These are phyloP conservation scores for Euzophera pinguis DNA, from an alignment of 2,888 invertebrate species.

Conservation along the genomic window DNA sequence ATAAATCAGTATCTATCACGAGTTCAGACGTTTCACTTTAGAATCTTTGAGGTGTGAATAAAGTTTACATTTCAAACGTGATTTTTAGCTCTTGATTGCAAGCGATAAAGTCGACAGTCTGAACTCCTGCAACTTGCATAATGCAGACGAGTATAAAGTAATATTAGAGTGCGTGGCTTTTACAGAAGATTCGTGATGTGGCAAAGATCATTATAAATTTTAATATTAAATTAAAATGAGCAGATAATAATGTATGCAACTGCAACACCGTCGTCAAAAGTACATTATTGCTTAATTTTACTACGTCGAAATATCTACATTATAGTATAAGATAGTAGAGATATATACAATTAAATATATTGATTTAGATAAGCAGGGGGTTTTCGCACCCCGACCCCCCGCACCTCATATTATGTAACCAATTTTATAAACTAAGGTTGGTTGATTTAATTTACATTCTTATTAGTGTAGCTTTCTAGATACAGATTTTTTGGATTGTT, in stretches of 20 bases:
- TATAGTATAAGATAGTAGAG: no score
- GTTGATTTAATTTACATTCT: no score
- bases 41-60: constrained; percentile 28
- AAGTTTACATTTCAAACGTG: constrained; percentile 25
- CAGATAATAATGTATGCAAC: neutral
- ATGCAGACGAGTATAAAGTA: constrained; percentile 46
- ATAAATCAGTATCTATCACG: constrained; percentile 25
- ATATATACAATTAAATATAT: no score
- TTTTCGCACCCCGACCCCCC: no score
- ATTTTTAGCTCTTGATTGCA: constrained; percentile 40
- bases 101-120: constrained; percentile 45
- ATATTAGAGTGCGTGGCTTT: constrained; percentile 31
- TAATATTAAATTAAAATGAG: neutral
- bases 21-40: constrained; percentile 17
- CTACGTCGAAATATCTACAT: no score
- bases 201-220: constrained; percentile 31
- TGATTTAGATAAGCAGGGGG: no score
- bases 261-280: no score
- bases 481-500: no score
- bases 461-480: no score
- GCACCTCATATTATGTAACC: no score
- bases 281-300: no score
- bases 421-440: no score
- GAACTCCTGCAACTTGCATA: constrained; percentile 32
- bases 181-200: constrained; percentile 40